Evolutionary conservation across 35 echinoderm and acorn worm species (phyloP), one percentile per base, ranked within the genome.

Genomic region (Apostichopus parvimensis): DNA sequence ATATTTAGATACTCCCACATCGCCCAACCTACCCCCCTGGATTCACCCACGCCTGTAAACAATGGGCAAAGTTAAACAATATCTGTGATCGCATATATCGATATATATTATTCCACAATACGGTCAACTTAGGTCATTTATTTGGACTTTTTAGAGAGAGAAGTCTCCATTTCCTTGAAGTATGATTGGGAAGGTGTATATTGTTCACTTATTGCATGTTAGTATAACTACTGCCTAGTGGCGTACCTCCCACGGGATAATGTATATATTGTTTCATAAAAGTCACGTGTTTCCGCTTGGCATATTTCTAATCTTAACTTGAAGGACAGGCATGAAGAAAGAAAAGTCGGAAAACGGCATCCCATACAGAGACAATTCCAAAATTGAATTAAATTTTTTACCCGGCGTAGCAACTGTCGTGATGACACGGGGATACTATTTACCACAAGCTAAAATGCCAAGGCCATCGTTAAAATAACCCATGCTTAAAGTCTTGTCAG

Each of bases 401-500:
- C n/a, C 14, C 71, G 71, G 71, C 17, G 12, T 75, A 75, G 71
- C 71, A 75, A n/a, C 71, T 22, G 71, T 22, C 17, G 71, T 7
- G 71, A 75, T 75, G 71, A 75, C 71, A 75, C n/a, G 14, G 71
- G 18, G 20, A 18, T 68, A 68, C 11, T 68, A 68, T 68, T 68
- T 18, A 68, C 64, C 11, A n/a, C 17, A n/a, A 75, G 20, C 71
- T 6, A 68, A 75, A 75, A 75, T 75, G 71, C 71, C 71, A 75
- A 75, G 71, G 71, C 17, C 71, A 75, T 20, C 17, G 71, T 75
- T 75, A 75, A 75, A 75, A 75, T 75, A 75, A 75, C 71, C 71
- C 71, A 45, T 75, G 71, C 71, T 75, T 75, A 18, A 75, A 20
- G 1, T 22, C 71, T 75, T 75, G 17, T 75, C 71, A 75, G 71